These are phyloP conservation scores for Hylaeus anthracinus DNA, from an alignment of 1,140 invertebrate genomes.

Conservation along the genomic window DNA sequence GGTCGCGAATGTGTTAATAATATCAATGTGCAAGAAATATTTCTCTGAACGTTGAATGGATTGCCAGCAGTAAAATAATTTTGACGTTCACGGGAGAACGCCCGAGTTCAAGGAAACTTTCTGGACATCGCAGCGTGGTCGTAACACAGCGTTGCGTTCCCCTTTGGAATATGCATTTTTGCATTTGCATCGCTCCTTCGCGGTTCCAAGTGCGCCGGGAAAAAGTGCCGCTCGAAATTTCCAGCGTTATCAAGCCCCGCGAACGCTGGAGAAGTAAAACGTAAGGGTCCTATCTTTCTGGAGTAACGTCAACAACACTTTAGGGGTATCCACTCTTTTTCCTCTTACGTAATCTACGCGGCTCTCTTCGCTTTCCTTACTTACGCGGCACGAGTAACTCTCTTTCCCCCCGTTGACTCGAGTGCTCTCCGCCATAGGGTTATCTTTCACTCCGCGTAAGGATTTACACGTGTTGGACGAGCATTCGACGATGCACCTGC, in stretches of 20 bases:
- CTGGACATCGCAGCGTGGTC: too few relatives aligned
- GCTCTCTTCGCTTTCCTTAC: neutral
- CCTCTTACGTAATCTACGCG: constrained; percentile 46
- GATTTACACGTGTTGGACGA: constrained; percentile 45
- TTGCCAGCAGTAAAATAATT: too few relatives aligned
- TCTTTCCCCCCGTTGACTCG: neutral
- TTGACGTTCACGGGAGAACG: too few relatives aligned
- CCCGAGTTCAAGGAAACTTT: too few relatives aligned
- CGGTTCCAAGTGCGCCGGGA: neutral
- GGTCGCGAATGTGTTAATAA: too few relatives aligned
- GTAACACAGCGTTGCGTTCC: neutral
- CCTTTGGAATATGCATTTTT: neutral
- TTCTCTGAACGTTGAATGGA: too few relatives aligned
- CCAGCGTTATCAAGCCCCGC: constrained; percentile 31
- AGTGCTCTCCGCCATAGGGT: constrained; percentile 42
- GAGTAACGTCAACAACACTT: constrained; percentile 40
- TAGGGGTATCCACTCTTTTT: constrained; percentile 29
- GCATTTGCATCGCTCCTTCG: neutral
- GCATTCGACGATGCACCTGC: constrained; percentile 10
- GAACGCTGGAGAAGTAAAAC: constrained; percentile 34
- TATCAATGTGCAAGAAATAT: too few relatives aligned
- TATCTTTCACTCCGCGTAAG: constrained; percentile 45
- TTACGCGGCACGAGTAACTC: constrained; percentile 12
- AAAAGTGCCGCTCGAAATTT: constrained; percentile 43
- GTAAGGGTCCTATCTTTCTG: constrained; percentile 26